These are phyloP conservation scores for Cepaea nemoralis DNA, from an alignment of 1,140 invertebrate genomes.

Conservation along the genomic window DNA sequence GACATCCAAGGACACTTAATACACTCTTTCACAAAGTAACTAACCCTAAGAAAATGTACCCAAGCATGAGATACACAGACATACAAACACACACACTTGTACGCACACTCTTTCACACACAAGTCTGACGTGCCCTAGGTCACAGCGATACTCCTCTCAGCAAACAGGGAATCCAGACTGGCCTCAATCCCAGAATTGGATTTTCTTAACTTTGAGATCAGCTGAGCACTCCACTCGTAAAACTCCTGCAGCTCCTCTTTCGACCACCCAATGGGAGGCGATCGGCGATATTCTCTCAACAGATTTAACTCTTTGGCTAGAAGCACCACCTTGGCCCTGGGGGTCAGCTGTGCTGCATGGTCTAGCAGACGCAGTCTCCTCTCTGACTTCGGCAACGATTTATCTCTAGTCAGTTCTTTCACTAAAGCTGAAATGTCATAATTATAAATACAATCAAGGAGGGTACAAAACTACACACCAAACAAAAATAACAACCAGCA, in stretches of 20 bases:
- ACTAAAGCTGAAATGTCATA: slow-evolving; percentile 70
- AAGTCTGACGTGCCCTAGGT: background rate
- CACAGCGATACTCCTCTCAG: slow-evolving; percentile 47
- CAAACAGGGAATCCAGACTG: slow-evolving; percentile 76
- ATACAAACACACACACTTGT: too few species aligned
- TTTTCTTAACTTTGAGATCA: slow-evolving; percentile 79
- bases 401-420: slow-evolving; percentile 81
- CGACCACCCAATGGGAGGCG: slow-evolving; percentile 79
- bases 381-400: slow-evolving; percentile 77
- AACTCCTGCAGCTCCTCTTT: slow-evolving; percentile 76
- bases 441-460: too few species aligned
- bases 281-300: slow-evolving; percentile 80
- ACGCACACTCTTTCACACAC: too few species aligned
- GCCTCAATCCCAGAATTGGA: slow-evolving; percentile 79
- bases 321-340: slow-evolving; percentile 84
- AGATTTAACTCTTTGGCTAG: slow-evolving; percentile 91
- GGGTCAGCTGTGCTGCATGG: slow-evolving; percentile 75
- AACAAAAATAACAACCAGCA: too few species aligned
- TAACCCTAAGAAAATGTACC: too few species aligned
- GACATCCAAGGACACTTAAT: too few species aligned
- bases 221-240: slow-evolving; percentile 82
- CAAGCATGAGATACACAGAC: too few species aligned
- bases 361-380: slow-evolving; percentile 82
- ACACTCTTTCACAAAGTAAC: too few species aligned
- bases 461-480: too few species aligned